Evolutionary conservation across 2,888 invertebrate genomes (phyloP).

Genomic region (Drosophila melanocephala): DNA sequence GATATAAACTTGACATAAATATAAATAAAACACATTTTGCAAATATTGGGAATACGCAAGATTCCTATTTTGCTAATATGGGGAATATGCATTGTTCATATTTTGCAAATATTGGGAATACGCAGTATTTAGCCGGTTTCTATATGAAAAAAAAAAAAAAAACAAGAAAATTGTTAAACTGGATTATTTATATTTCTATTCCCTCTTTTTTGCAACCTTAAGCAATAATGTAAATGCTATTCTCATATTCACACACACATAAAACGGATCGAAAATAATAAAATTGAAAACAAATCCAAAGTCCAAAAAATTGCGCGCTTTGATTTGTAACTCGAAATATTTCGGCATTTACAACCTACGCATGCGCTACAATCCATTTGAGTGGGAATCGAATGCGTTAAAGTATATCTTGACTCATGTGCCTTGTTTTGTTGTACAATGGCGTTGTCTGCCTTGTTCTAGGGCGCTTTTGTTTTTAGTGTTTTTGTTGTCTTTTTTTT

Average conservation of each 20-base stretch:
- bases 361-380: slow-evolving; percentile 51
- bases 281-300: slow-evolving; percentile 71
- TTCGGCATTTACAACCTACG: slow-evolving; percentile 33
- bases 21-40: neutral
- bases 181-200: slow-evolving; percentile 11
- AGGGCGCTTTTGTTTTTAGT: slow-evolving; percentile 23
- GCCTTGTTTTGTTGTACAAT: slow-evolving; percentile 33
- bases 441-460: slow-evolving; percentile 39
- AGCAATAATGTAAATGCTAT: slow-evolving; percentile 5
- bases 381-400: neutral
- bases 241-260: slow-evolving; percentile 3
- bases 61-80: neutral
- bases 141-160: too few species aligned
- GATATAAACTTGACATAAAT: neutral
- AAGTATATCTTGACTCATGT: slow-evolving; percentile 2
- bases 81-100: neutral
- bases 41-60: neutral
- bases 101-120: too few species aligned
- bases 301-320: slow-evolving; percentile 65
- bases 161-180: neutral
- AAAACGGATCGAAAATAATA: slow-evolving; percentile 41
- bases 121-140: too few species aligned
- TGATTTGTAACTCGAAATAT: slow-evolving; percentile 37
- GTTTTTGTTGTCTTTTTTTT: neutral
- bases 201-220: slow-evolving; percentile 15